Evolutionary conservation across 2,113 vertebrate genomes (phyloP), one percentile per base, ranked within the genome.

Genomic region (Gallinago paraguaiae): DNA sequence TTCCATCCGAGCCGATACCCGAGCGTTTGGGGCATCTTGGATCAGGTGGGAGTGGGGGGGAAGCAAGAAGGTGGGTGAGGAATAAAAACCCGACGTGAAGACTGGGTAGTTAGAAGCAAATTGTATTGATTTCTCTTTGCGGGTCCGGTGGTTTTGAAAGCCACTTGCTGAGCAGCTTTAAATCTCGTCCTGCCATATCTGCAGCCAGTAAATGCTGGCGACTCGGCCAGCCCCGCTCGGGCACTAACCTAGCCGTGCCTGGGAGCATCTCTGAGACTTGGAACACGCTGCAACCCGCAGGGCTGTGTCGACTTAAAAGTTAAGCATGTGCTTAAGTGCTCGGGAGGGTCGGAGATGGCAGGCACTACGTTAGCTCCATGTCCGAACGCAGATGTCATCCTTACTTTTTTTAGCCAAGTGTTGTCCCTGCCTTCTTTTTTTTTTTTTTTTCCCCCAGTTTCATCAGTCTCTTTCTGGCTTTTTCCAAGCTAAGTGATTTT

Each of bases 121-220:
- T 96, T 72, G 67, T 94, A 96, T 96, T 35, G 95, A 94, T 93
- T 96, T 87, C 81, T 85, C 54, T 91, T 86, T 16, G 46, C 78
- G n/a, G 88, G 75, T 54, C 77, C 82, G 90, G 89, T 75, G 86
- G 68, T 54, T 92, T 93, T 92, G 93, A 95, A 95, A 94, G 92
- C 86, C 43, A 78, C 95, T 96, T 79, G 92, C 86, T 96, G 94
- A 80, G 91, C 53, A 33, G 91, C 92, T 94, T 95, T 92, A 93
- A 92, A 91, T 71, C 81, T 96, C 74, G 65, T 93, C 56, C 83
- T 94, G 92, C 93, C 57, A 70, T 92, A 76, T 86, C 72, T 94
- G 83, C 86, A 50, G 90, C 82, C 91, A 70, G 46, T 91, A 94
- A 93, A 71, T 57, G 65, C 50, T 50, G 51, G 83, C 0, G 6